Base-by-base conservation (phyloP, 2,113 vertebrate genomes). In the Dolichotis patagonum region DNA sequence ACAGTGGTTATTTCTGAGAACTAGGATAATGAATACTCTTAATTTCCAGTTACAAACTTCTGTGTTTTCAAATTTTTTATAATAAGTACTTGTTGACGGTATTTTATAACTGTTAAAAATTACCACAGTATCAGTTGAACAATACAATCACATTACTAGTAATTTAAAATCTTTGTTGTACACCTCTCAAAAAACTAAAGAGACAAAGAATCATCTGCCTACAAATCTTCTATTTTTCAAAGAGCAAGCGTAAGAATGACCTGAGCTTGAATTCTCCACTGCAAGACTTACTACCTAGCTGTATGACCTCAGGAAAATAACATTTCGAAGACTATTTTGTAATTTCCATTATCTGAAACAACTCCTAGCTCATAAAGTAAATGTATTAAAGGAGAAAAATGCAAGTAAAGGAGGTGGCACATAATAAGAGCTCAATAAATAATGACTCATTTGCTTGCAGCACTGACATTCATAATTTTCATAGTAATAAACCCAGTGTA, bases 161-260 rank as follows among this genome's bases (percentile, higher is more conserved):
- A 65, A 90, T 87, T 94, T 69, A 78, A 81, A 82, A 94, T 54
- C 80, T 95, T 82, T 91, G 95, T 80, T 91, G 26, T 46, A 84
- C 14, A 58, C 13, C 22, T 91, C 67, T 95, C 35, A 95, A 93
- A 93, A 94, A 93, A 81, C 14, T 43, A 43, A 52, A 91, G 11
- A 95, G n/a, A 96, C 17, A 78, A 91, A 81, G 5, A 90, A 75
- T 75, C 32, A 65, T 8, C 41, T 24, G 28, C 30, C 78, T 88
- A 77, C 56, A 84, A 77, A 80, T 82, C 6, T 32, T 63, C 43
- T 71, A 7, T 71, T 92, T 95, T 89, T 81, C 58, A 84, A 91
- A 95, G 16, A 80, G 41, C 80, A 96, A 91, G 43, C 17, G 46
- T 92, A 56, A 80, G 46, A 75, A 14, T 85, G 41, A 52, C 24